Base-by-base conservation (phyloP, 2,113 vertebrate genomes). In the Chionomys nivalis region DNA sequence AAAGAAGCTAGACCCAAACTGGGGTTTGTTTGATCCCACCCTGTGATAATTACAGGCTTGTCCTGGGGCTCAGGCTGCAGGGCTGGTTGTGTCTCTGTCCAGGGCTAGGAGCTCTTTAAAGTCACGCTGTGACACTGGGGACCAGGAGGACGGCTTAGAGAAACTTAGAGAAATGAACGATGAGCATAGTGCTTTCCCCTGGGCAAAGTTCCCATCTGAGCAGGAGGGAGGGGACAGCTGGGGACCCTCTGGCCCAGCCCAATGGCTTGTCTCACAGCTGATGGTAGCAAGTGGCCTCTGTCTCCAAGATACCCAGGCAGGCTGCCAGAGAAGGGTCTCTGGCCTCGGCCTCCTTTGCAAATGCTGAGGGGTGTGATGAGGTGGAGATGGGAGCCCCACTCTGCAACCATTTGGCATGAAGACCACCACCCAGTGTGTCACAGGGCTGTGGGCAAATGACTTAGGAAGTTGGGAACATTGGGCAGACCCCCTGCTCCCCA, bases 11-110 rank as follows among this genome's bases (percentile, higher is more conserved):
- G 44, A 39, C 24, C 90, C 88, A 39, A 63, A 49, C 28, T 7
- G 39, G 5, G 72, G 16, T 63, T 77, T 55, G 61, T 94, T 88
- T 70, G 91, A 79, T 87, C 49, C 4, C 0, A 33, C 42, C 31
- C 6, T 1, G 87, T 23, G 26, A 0, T 87, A 52, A 95, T 94
- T 75, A 79, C 23, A 93, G 91, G 21, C 81, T n/a, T 73, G 0
- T 26, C 36, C 3, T 19, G 33, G 4, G 82, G 42, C 33, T 11
- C n/a, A 0, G 0, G 68, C 79, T 42, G 0, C 4, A 1, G 31
- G 3, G 0, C 55, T 14, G 26, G 61, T 39, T 23, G 66, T 42
- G 49, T 44, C 58, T 77, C 39, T 19, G 10, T 17, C 21, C 55
- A 16, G 31, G 79, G n/a, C 81, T 33, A 89, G 77, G 85, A 55